These are phyloP conservation scores for Mesocentrotus franciscanus DNA, from an alignment of 53 echinoderm and acorn worm genomes.

Conservation along the genomic window DNA sequence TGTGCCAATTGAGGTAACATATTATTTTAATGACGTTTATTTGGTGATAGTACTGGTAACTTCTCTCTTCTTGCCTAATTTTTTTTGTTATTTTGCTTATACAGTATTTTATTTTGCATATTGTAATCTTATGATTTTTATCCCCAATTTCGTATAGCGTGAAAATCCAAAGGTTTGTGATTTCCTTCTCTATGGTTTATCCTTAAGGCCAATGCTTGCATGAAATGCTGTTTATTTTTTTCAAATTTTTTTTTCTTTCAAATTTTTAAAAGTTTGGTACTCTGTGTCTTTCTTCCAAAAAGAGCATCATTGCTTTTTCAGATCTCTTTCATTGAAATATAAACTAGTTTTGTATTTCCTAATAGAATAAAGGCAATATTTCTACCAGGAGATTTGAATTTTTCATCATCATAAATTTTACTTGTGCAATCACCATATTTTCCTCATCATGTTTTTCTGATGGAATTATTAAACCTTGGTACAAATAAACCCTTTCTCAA, in stretches of 20 bases:
- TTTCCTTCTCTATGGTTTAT: neutral
- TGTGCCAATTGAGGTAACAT: neutral
- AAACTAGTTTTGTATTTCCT: neutral
- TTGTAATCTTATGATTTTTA: constrained; percentile 42
- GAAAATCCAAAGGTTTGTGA: constrained; percentile 60
- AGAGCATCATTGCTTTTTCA: neutral
- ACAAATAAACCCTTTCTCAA: neutral
- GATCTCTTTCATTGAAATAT: neutral
- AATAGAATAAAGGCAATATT: neutral
- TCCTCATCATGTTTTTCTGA: neutral
- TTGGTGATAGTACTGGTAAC: neutral
- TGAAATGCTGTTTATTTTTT: constrained; percentile 25
- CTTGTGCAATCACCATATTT: neutral
- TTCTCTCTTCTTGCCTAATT: neutral
- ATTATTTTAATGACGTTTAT: too few species aligned
- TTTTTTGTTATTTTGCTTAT: neutral
- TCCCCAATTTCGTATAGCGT: constrained; percentile 31
- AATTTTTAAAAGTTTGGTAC: neutral
- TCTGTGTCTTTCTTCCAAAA: neutral
- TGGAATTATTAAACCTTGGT: neutral
- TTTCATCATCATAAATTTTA: neutral
- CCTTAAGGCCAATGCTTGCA: constrained; percentile 6
- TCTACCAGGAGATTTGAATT: neutral
- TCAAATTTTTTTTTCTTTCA: neutral
- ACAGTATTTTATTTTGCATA: constrained; percentile 15